Conservation (phyloP, 2,797 vertebrate species). For the Carapus acus region DNA sequence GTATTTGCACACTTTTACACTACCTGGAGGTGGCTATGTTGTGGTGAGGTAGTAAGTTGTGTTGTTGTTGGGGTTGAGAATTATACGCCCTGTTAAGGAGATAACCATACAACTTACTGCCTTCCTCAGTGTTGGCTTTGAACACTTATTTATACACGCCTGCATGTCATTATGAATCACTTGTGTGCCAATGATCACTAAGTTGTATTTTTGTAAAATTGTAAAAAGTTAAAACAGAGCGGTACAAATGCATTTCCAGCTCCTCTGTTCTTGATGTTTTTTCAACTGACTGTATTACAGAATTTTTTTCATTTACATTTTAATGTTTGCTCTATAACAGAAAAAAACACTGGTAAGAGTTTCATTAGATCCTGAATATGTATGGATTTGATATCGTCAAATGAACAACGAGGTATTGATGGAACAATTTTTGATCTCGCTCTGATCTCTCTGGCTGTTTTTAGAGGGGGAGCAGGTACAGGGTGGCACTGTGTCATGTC, state of each 20-base stretch:
- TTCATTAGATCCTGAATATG: no score
- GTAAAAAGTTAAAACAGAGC: no score
- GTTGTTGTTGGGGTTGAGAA: slow-evolving; percentile 91
- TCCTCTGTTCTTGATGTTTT: no score
- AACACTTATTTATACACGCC: slow-evolving; percentile 13
- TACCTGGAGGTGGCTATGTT: slow-evolving; percentile 51
- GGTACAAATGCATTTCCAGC: no score
- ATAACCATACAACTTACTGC: slow-evolving; percentile 99
- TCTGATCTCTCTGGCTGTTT: slow-evolving; percentile 40
- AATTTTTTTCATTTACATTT: no score
- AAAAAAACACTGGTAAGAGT: no score
- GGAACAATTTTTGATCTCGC: not conserved
- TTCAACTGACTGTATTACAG: no score
- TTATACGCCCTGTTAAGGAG: slow-evolving; percentile 82
- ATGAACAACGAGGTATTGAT: not conserved
- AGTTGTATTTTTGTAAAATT: no score
- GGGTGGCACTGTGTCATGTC: slow-evolving; percentile 66
- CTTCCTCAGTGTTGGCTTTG: slow-evolving; percentile 74
- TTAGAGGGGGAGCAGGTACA: slow-evolving; percentile 74
- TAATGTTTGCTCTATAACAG: no score
- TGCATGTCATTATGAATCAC: no score
- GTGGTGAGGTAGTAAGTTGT: slow-evolving; percentile 98
- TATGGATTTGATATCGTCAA: not conserved
- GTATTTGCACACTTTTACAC: not conserved
- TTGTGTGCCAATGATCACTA: no score